A percentile compares a stretch with the other conserved stretches of the same genome.
These are phyloP conservation scores for Caenorhabditis macrosperma DNA, from an alignment of 2,888 invertebrate species.

Conservation along the genomic window DNA sequence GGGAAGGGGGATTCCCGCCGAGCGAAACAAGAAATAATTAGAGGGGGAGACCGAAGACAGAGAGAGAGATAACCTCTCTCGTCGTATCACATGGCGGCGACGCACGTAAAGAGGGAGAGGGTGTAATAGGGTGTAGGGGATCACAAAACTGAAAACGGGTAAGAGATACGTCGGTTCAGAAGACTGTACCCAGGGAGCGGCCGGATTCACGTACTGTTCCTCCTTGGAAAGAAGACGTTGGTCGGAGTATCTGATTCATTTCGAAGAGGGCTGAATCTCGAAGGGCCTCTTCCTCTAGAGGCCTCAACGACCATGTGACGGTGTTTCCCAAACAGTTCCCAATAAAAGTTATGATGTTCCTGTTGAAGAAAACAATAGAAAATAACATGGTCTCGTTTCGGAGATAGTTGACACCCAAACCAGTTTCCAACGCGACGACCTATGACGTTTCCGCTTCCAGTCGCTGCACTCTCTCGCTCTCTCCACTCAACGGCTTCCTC, in stretches of 20 bases:
- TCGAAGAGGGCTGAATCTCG: too few relatives aligned
- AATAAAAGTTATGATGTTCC: neutral
- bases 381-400: neutral
- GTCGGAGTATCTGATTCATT: too few relatives aligned
- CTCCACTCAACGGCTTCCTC: neutral
- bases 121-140: slow-evolving; percentile 13
- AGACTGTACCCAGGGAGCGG: neutral
- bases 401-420: neutral
- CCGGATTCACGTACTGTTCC: too few relatives aligned
- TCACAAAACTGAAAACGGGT: slow-evolving; percentile 19
- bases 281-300: too few relatives aligned
- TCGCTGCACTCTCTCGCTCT: neutral
- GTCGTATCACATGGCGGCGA: slow-evolving; percentile 41
- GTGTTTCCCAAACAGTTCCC: neutral
- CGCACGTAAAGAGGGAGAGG: slow-evolving; percentile 14
- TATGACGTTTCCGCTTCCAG: slow-evolving; percentile 16
- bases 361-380: neutral
- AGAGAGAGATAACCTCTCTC: slow-evolving; percentile 22
- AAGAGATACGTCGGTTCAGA: neutral
- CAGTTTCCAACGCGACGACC: slow-evolving; percentile 13
- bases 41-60: slow-evolving; percentile 2
- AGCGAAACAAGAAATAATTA: slow-evolving; percentile 53
- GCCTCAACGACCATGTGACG: neutral
- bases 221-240: too few relatives aligned
- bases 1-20: slow-evolving; percentile 19